Evolutionary conservation across 2,888 invertebrate species (phyloP).

Genomic region (Chromoteleia sp.): DNA sequence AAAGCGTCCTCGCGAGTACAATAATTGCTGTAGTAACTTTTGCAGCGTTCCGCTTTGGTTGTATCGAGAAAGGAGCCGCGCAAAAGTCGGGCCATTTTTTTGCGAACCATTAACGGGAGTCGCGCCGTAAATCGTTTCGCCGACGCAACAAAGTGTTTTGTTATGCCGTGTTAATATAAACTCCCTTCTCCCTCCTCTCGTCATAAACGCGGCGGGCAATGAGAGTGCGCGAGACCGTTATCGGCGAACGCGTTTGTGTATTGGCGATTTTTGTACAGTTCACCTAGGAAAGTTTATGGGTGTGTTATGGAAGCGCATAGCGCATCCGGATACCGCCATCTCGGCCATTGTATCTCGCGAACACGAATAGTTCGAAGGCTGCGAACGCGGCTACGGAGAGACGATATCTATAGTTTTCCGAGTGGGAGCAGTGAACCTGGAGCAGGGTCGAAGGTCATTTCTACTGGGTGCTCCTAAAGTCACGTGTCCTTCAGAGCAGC

Average conservation of each 20-base stretch:
- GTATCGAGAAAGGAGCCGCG: too few relatives aligned
- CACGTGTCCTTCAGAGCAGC: conserved; percentile 24
- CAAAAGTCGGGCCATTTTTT: neutral
- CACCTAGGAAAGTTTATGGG: conserved; percentile 50
- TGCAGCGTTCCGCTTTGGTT: too few relatives aligned
- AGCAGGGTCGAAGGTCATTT: conserved; percentile 73
- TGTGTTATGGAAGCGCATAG: conserved; percentile 51
- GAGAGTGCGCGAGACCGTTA: conserved; percentile 35
- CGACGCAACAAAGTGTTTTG: conserved; percentile 42
- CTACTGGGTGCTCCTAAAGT: conserved; percentile 70
- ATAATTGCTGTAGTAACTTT: too few relatives aligned
- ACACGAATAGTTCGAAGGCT: conserved; percentile 63
- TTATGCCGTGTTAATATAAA: conserved; percentile 41
- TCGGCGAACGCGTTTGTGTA: conserved; percentile 24
- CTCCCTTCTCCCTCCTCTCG: conserved; percentile 23
- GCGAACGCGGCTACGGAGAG: conserved; percentile 43
- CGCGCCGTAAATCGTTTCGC: neutral
- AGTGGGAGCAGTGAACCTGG: conserved; percentile 72
- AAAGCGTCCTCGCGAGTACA: too few relatives aligned
- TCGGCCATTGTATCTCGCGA: conserved; percentile 66
- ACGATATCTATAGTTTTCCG: conserved; percentile 67
- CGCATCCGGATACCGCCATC: conserved; percentile 59
- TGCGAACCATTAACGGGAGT: conserved; percentile 5
- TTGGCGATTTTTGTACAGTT: conserved; percentile 26
- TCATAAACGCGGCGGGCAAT: conserved; percentile 26